Evolutionary conservation across 2,888 invertebrate species (phyloP).

Genomic region (Adelphocoris suturalis): DNA sequence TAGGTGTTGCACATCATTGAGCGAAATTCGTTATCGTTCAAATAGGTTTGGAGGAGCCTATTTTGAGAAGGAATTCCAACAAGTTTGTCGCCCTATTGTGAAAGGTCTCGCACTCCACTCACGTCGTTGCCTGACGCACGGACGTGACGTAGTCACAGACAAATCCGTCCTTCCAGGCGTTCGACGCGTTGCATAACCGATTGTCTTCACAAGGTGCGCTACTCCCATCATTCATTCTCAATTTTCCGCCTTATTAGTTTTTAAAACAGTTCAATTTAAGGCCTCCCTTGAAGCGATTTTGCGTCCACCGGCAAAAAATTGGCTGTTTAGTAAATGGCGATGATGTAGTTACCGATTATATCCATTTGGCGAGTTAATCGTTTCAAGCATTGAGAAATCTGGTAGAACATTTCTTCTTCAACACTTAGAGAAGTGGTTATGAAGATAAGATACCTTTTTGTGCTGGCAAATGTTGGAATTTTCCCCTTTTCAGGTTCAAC

Average conservation of each 20-base stretch:
- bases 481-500: no score
- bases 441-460: no score
- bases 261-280: background rate
- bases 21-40: background rate
- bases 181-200: conserved; percentile 4
- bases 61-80: background rate
- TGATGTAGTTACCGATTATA: no score
- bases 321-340: no score
- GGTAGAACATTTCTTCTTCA: no score
- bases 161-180: conserved; percentile 2
- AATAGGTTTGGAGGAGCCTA: background rate
- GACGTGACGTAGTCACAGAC: background rate
- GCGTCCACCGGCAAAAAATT: no score
- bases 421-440: no score
- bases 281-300: no score
- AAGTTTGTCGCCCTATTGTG: background rate
- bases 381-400: no score
- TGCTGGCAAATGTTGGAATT: no score
- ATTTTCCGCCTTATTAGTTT: background rate
- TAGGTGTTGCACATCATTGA: background rate
- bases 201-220: background rate
- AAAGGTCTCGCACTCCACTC: background rate
- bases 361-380: no score
- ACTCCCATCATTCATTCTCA: background rate
- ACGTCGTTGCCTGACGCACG: background rate